Evolutionary conservation across 2,888 invertebrate genomes (phyloP), one percentile per base, ranked within the genome.

Genomic region (Scelioninae gen. 2): DNA sequence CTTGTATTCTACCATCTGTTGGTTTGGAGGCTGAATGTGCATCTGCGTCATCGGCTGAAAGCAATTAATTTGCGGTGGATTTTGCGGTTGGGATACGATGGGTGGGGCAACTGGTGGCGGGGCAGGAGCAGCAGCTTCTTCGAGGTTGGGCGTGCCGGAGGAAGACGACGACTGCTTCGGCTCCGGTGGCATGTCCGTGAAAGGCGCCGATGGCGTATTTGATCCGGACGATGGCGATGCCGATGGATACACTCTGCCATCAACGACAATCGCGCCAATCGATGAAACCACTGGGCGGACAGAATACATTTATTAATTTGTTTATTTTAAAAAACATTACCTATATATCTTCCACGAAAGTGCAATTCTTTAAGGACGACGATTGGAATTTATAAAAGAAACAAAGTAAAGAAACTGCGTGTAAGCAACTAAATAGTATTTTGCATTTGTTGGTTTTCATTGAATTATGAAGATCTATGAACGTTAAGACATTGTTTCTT

Each of bases 221-320:
- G 81, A 70, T 2, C 80, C 80, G 9, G 83, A 79, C 0, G 80
- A 65, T 11, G 84, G 83, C 9, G 83, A 84, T 37, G 79, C 71
- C 1, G 88, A 86, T 28, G 92, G 91, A 88, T 94, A 94, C 76
- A 93, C 90, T 84, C 94, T 91, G 68, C 94, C 94, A 87, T 94
- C 94, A 71, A 94, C 94, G 41, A 94, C 92, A 80, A 94, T 93
- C 73, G 92, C 92, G 75, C 94, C 94, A 82, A 94, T 91, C 53
- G 91, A 91, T 46, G 92, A 91, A 78, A 94, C 89, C 75, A 94
- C 94, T 93, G 84, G n/a, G n/a, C n/a, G n/a, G n/a, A n/a, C n/a
- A n/a, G n/a, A n/a, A n/a, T n/a, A n/a, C n/a, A n/a, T n/a, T n/a
- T n/a, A n/a, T n/a, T n/a, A n/a, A n/a, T n/a, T n/a, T n/a, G n/a